Evolutionary conservation across 2,888 invertebrate genomes (phyloP).

Genomic region (Athripsodes cinereus): DNA sequence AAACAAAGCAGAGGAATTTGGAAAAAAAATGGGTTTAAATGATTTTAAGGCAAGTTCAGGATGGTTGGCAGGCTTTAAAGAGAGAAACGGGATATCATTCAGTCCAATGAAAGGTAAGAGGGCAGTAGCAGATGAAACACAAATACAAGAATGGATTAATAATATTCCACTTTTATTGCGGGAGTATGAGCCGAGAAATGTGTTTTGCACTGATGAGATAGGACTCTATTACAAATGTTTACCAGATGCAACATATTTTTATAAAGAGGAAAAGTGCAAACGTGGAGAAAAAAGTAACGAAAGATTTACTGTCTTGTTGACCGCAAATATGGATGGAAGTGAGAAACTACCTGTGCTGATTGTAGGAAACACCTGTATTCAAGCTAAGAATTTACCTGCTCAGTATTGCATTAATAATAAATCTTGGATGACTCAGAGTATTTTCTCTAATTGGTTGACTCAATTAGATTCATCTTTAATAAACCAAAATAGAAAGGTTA

Average conservation of each 20-base stretch:
- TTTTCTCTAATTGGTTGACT: background rate
- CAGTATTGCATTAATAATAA: background rate
- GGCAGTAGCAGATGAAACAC: background rate
- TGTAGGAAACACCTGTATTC: background rate
- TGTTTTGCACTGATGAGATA: background rate
- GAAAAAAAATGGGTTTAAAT: slow-evolving; percentile 2
- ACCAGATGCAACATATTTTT: slow-evolving; percentile 2
- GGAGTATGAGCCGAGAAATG: background rate
- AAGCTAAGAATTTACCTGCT: background rate
- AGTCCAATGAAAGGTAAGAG: background rate
- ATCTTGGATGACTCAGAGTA: background rate
- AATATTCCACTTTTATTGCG: background rate
- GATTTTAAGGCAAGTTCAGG: slow-evolving; percentile 6
- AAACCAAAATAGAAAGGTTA: background rate
- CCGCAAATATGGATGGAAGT: slow-evolving; percentile 2
- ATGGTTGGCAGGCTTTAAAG: slow-evolving; percentile 4
- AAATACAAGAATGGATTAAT: background rate
- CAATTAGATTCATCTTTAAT: background rate
- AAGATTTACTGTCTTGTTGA: background rate
- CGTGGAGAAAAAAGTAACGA: background rate
- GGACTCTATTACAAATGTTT: slow-evolving; percentile 5
- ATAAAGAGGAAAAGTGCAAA: slow-evolving; percentile 6
- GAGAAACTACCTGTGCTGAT: background rate
- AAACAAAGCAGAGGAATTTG: slow-evolving; percentile 2
- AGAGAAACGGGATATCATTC: slow-evolving; percentile 1